Base-by-base conservation (phyloP, 2,113 vertebrate genomes). In the Rostratula benghalensis region DNA sequence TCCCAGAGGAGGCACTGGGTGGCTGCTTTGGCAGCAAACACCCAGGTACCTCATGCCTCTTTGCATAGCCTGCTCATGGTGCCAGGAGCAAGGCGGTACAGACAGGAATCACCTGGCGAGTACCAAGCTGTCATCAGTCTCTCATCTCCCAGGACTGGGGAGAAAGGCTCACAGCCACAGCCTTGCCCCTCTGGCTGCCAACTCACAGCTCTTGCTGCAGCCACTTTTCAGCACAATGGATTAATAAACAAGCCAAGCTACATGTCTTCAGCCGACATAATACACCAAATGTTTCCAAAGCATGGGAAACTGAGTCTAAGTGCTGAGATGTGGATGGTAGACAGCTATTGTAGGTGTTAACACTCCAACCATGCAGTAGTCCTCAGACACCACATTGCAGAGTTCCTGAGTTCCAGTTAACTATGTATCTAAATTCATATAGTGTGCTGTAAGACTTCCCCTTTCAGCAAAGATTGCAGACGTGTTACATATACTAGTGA, bases 351-450 rank as follows among this genome's bases (percentile, higher is more conserved):
- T 9, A 63, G 25, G 24, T 41, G 46, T 50, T 91, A 56, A 71
- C 30, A 21, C 35, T 50, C 37, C 65, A 64, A 39, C 10, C 11
- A 10, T 1, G 17, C 33, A 75, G 11, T 24, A 61, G 28, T 18
- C 51, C 65, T 75, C 68, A 82, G 45, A 39, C 61, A 76, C 39
- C 24, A 33, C 27, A n/a, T 0, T 27, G 33, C 51, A 76, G 53
- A 0, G 3, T 28, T 75, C 28, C 56, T 0, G 1, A 45, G 63
- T n/a, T 67, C n/a, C 53, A 71, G 12, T 28, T 64, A 86, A 33
- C 33, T 33, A 67, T 14, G 6, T 41, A 54, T 23, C 31, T 53
- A 69, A 69, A 33, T 16, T 37, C 50, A 43, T 10, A 7, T 60
- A 28, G 23, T 5, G 14, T 46, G n/a, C 6, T 1, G 12, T 43